Conservation (phyloP, 2,797 vertebrate genomes). For the Amphiprion clarkii region DNA sequence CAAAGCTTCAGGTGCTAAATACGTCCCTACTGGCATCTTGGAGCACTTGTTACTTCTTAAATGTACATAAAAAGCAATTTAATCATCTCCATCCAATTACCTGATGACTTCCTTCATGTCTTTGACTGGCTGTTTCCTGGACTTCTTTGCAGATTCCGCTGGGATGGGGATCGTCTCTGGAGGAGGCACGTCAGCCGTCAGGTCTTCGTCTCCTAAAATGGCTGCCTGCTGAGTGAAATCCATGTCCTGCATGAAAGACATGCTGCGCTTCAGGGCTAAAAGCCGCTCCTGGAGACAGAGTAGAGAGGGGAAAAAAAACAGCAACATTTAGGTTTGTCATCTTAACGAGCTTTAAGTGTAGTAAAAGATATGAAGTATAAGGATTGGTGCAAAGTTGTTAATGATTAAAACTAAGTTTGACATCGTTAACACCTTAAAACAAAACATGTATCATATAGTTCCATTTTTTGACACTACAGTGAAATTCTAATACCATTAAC, state of each 20-base stretch:
- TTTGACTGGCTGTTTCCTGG: slow-evolving; percentile 94
- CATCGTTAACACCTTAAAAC: neutral
- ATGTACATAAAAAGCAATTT: neutral
- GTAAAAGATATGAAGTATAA: slow-evolving; percentile 49
- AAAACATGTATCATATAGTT: neutral
- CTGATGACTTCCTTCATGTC: slow-evolving; percentile 95
- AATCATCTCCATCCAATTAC: slow-evolving; percentile 66
- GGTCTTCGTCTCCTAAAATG: slow-evolving; percentile 95
- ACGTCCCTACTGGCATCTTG: neutral
- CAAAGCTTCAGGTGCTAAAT: neutral
- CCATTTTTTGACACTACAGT: neutral
- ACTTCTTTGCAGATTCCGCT: slow-evolving; percentile 94
- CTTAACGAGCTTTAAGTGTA: slow-evolving; percentile 39
- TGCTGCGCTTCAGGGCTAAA: slow-evolving; percentile 98
- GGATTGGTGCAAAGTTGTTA: slow-evolving; percentile 67
- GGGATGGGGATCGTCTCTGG: slow-evolving; percentile 91
- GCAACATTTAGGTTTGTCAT: slow-evolving; percentile 81
- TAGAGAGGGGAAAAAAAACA: slow-evolving; percentile 84
- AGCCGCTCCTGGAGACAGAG: slow-evolving; percentile 95
- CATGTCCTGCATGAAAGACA: slow-evolving; percentile 99
- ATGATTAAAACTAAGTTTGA: neutral
- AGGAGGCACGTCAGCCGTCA: slow-evolving; percentile 88
- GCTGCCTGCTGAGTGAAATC: slow-evolving; percentile 99
- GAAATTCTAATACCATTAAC: neutral
- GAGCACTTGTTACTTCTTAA: neutral